Percentiles rank a stretch among this genome's conserved stretches.
Conservation (phyloP, 2,113 vertebrate genomes). For the Prunella fulvescens region DNA sequence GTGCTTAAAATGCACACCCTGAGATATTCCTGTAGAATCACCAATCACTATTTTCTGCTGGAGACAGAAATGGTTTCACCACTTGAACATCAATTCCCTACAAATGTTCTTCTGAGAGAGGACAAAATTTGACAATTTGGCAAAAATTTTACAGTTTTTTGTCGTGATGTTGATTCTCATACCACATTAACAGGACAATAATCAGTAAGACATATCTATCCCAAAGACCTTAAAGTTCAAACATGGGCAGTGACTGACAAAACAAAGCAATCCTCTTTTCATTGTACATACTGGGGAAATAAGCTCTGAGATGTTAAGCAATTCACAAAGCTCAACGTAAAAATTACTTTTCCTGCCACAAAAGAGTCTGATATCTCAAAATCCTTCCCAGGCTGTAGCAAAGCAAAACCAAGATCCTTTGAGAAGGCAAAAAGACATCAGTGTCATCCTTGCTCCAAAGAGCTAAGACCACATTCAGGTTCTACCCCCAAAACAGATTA, state of each 20-base stretch:
- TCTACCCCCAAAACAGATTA: neutral
- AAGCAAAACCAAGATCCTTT: neutral
- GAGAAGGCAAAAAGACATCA: neutral
- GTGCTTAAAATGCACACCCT: neutral
- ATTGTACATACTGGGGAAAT: neutral
- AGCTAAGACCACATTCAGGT: neutral
- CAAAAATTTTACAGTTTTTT: neutral
- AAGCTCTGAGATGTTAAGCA: neutral
- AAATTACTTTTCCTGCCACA: neutral
- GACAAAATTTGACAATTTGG: neutral
- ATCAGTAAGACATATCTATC: neutral
- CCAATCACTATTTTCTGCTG: rapidly evolving
- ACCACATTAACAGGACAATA: neutral
- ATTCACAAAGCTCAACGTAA: neutral
- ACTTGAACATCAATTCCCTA: neutral
- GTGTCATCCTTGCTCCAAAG: neutral
- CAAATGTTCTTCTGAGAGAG: neutral
- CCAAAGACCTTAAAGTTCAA: neutral
- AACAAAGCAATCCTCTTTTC: neutral
- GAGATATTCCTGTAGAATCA: neutral
- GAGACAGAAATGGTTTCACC: neutral
- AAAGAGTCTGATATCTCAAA: neutral
- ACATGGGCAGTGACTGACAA: neutral
- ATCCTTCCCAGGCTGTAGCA: neutral
- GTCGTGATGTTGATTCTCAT: neutral